These are phyloP conservation scores for Hoplostethus mediterraneus DNA, from an alignment of 2,797 vertebrate species.

Conservation along the genomic window DNA sequence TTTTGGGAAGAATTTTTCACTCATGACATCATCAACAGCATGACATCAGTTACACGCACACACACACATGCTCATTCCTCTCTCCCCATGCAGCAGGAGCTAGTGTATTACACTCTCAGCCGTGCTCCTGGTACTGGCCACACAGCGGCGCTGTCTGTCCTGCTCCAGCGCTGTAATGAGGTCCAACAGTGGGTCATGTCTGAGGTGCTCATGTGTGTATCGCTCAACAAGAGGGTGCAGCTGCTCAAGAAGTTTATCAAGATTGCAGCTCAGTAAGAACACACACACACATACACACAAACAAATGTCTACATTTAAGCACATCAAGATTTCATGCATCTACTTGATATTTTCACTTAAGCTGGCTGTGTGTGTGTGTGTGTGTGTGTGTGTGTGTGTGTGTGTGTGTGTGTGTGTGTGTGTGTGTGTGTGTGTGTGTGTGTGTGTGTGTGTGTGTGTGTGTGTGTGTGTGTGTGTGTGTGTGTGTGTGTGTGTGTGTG, in stretches of 20 bases:
- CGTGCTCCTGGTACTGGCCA: conserved; percentile 89
- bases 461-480: conserved; percentile 25
- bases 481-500: conserved; percentile 13
- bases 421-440: conserved; percentile 13
- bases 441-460: conserved; percentile 10
- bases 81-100: conserved; percentile 89
- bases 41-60: neutral
- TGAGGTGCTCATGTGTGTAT: conserved; percentile 93
- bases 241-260: conserved; percentile 99
- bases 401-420: conserved; percentile 25
- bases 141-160: conserved; percentile 91
- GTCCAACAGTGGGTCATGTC: conserved; percentile 99
- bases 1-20: neutral
- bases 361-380: conserved; percentile 15
- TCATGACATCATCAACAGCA: neutral
- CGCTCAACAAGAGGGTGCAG: conserved; percentile 95
- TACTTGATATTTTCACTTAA: neutral
- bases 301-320: neutral
- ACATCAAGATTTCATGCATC: neutral
- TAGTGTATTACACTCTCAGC: conserved; percentile 96
- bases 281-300: neutral
- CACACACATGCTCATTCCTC: neutral
- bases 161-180: conserved; percentile 96
- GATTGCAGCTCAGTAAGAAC: conserved; percentile 96
- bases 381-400: conserved; percentile 5